phyloP scores from a whole-genome alignment of 1,140 invertebrate species.

The Drosophila insularis region DNA sequence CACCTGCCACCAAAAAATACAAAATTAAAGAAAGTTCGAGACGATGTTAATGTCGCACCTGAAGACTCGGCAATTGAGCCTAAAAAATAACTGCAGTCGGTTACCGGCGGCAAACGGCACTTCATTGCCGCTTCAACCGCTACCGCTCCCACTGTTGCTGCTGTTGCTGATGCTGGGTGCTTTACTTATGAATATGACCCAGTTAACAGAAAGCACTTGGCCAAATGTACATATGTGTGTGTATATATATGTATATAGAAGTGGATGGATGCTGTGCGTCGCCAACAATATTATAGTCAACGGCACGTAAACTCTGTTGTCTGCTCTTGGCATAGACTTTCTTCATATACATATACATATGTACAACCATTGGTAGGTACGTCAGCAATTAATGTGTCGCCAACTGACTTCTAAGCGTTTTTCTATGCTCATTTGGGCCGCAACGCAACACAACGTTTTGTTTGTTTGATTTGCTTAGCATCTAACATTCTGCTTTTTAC shows the following conservation, averaged over 20 bases:
- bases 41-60: conserved; percentile 2
- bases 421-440: conserved; percentile 68
- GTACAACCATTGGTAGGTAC: conserved; percentile 18
- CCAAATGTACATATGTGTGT: conserved; percentile 44
- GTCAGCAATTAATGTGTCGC: conserved; percentile 75
- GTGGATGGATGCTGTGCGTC: conserved; percentile 44
- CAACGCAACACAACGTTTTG: conserved; percentile 25
- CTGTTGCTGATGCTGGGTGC: conserved; percentile 45
- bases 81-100: conserved; percentile 57
- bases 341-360: conserved; percentile 57
- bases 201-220: conserved; percentile 39
- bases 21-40: conserved; percentile 68
- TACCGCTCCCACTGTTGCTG: conserved; percentile 7
- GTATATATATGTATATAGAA: neutral
- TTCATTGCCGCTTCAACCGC: conserved; percentile 23
- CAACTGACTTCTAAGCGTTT: conserved; percentile 54
- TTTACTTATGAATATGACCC: conserved; percentile 81
- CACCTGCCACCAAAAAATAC: conserved; percentile 53
- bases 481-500: conserved; percentile 53
- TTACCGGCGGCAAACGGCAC: conserved; percentile 49
- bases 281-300: neutral
- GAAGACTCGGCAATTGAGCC: conserved; percentile 40
- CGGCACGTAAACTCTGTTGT: conserved; percentile 34
- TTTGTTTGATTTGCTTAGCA: conserved; percentile 69
- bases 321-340: conserved; percentile 46